A percentile compares a stretch with the other conserved stretches of the same genome.
These are phyloP conservation scores for Denticeps clupeoides DNA, from an alignment of 2,797 vertebrate species.

Conservation along the genomic window DNA sequence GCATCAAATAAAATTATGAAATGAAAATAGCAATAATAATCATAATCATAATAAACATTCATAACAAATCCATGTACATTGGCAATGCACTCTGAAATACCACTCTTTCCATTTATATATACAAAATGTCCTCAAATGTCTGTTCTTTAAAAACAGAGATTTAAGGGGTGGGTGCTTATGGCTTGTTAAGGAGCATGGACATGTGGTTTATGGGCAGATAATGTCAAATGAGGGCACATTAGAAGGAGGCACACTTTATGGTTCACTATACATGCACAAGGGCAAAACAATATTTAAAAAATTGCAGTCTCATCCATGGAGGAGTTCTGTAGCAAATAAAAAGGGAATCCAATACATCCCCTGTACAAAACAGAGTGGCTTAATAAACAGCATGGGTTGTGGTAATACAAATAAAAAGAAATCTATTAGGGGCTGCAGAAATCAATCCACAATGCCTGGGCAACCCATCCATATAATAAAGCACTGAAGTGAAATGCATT, in stretches of 20 bases:
- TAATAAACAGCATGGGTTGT: conserved; percentile 37
- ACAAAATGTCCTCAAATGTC: conserved; percentile 62
- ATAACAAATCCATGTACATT: conserved; percentile 71
- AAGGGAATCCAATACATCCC: conserved; percentile 8
- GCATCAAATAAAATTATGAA: conserved; percentile 61
- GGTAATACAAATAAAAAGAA: not conserved
- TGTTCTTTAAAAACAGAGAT: conserved; percentile 59
- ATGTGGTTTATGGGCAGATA: conserved; percentile 48
- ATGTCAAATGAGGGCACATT: conserved; percentile 49
- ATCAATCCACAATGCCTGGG: conserved; percentile 21
- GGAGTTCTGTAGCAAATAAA: conserved; percentile 31
- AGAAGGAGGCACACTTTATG: conserved; percentile 56
- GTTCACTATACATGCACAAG: conserved; percentile 52
- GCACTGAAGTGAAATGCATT: conserved; percentile 16
- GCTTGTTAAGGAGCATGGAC: conserved; percentile 65
- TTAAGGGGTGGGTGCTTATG: conserved; percentile 53
- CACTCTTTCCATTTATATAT: conserved; percentile 73
- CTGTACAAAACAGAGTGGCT: not conserved
- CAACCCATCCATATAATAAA: conserved; percentile 45
- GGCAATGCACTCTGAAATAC: conserved; percentile 67
- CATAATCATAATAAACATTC: conserved; percentile 65
- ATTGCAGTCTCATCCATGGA: conserved; percentile 33
- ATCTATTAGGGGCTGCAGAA: not conserved
- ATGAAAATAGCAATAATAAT: conserved; percentile 63
- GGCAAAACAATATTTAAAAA: conserved; percentile 55